Percentiles rank a stretch among this genome's conserved stretches.
Evolutionary conservation across 2,113 vertebrate species (phyloP).

Genomic region (Poicephalus gulielmi): DNA sequence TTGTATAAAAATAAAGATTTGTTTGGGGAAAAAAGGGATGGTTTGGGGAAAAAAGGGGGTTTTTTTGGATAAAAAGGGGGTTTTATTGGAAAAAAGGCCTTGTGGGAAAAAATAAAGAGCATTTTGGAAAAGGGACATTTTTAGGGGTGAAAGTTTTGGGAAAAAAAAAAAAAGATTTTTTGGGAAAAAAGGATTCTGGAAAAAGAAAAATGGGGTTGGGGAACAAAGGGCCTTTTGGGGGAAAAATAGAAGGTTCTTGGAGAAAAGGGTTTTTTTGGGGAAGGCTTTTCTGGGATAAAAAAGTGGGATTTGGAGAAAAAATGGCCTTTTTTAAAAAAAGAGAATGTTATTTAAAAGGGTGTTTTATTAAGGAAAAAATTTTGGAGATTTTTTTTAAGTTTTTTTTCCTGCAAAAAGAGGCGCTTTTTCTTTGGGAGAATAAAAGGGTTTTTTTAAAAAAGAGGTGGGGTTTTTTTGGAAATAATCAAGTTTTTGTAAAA

Average conservation of each 20-base stretch:
- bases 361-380: not conserved
- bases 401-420: not conserved
- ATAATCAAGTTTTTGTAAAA: not conserved
- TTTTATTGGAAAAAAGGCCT: not conserved
- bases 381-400: not conserved
- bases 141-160: too few relatives aligned
- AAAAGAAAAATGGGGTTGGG: not conserved
- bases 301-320: not conserved
- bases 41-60: not conserved
- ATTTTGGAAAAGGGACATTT: not conserved
- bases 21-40: not conserved
- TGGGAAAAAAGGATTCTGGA: not conserved
- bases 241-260: not conserved
- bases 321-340: not conserved
- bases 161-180: not conserved
- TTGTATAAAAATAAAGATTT: not conserved
- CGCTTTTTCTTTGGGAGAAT: not conserved
- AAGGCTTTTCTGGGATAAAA: not conserved
- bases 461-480: accelerated
- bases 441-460: not conserved
- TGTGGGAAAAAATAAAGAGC: not conserved
- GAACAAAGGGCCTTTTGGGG: not conserved
- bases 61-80: not conserved
- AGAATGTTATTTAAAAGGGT: not conserved
- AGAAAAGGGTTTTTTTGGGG: not conserved